Percentiles rank a stretch among this genome's conserved stretches.
phyloP scores from a whole-genome alignment of 2,888 invertebrate genomes.

The Brachyopa scutellaris region DNA sequence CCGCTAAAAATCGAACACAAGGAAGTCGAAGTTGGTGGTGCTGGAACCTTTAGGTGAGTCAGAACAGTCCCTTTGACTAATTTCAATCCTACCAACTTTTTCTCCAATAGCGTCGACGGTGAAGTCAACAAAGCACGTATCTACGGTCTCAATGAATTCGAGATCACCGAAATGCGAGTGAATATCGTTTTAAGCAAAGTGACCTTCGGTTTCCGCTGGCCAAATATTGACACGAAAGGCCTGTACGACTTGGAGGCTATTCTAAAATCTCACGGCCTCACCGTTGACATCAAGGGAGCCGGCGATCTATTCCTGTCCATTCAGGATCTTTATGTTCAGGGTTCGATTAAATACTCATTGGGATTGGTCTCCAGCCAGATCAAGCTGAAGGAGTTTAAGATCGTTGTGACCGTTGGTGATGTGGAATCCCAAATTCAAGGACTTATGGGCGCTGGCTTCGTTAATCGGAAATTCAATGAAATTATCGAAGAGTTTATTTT shows the following conservation, averaged over 20 bases:
- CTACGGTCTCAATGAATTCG: constrained; percentile 77
- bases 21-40: constrained; percentile 75
- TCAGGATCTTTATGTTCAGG: constrained; percentile 76
- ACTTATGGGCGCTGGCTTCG: constrained; percentile 74
- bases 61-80: too few species aligned
- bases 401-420: constrained; percentile 74
- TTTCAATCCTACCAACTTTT: too few species aligned
- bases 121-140: constrained; percentile 75
- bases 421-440: constrained; percentile 77
- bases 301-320: constrained; percentile 77
- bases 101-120: constrained; percentile 74
- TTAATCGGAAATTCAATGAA: constrained; percentile 77
- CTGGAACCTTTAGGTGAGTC: too few species aligned
- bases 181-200: constrained; percentile 77
- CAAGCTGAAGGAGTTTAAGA: constrained; percentile 75
- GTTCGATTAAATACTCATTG: constrained; percentile 77
- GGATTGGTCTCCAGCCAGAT: constrained; percentile 75
- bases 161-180: constrained; percentile 76
- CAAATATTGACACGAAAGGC: constrained; percentile 74
- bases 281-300: constrained; percentile 77
- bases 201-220: constrained; percentile 75
- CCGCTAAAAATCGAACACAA: constrained; percentile 76
- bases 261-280: constrained; percentile 78
- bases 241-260: constrained; percentile 75
- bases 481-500: constrained; percentile 77